Evolutionary conservation across 2,888 invertebrate species (phyloP).

Genomic region (Apodemia hepburni): DNA sequence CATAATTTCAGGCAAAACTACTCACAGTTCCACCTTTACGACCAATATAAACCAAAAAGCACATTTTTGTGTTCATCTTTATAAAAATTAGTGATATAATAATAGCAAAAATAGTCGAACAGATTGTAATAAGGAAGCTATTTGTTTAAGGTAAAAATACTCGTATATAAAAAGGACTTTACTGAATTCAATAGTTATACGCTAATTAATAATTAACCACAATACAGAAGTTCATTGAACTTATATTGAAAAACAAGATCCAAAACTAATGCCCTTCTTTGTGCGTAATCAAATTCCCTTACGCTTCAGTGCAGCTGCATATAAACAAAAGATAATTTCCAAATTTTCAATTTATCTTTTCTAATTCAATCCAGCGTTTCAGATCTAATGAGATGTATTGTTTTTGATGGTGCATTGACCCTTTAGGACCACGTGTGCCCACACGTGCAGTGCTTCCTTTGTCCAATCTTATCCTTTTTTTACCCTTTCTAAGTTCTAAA

Average conservation of each 20-base stretch:
- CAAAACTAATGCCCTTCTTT: neutral
- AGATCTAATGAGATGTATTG: constrained; percentile 53
- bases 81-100: too few species aligned
- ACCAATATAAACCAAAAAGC: too few species aligned
- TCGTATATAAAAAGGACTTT: too few species aligned
- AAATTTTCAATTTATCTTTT: constrained; percentile 33
- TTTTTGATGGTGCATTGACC: constrained; percentile 58
- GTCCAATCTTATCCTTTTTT: constrained; percentile 61
- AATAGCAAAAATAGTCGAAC: too few species aligned
- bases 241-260: neutral
- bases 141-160: too few species aligned
- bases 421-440: constrained; percentile 56
- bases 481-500: constrained; percentile 53
- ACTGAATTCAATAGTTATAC: neutral
- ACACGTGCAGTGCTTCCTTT: constrained; percentile 61
- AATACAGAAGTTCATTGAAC: neutral
- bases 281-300: neutral
- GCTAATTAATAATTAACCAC: neutral
- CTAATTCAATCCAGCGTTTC: constrained; percentile 39
- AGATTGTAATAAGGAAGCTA: too few species aligned
- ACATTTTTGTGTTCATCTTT: too few species aligned
- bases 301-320: constrained; percentile 47
- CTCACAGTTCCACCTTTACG: too few species aligned
- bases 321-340: constrained; percentile 48
- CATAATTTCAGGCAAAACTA: too few species aligned